phyloP scores from a whole-genome alignment of 2,797 vertebrate genomes.

The Danio tinwini region DNA sequence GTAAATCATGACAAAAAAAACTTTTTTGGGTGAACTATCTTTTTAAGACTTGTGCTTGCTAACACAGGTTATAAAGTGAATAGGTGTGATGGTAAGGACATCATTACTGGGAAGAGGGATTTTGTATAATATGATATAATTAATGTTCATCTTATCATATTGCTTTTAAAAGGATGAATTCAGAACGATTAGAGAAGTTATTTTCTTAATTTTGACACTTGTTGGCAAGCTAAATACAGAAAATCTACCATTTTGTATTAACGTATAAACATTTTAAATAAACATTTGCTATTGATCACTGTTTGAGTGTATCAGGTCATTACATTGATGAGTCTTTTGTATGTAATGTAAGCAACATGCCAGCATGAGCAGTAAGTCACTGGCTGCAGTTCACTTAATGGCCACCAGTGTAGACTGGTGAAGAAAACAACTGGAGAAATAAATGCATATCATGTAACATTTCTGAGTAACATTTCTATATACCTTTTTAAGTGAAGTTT shows the following conservation, averaged over 20 bases:
- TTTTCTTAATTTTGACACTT: background rate
- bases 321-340: too few relatives aligned
- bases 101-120: background rate
- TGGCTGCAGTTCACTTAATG: too few relatives aligned
- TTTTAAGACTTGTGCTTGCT: background rate
- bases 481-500: too few relatives aligned
- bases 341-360: too few relatives aligned
- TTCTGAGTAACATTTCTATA: background rate
- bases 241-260: background rate
- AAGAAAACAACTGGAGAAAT: too few relatives aligned
- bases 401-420: too few relatives aligned
- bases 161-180: background rate
- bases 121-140: background rate
- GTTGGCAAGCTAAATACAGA: background rate
- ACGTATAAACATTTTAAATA: background rate
- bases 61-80: background rate
- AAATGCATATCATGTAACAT: background rate
- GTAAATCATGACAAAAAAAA: too few relatives aligned
- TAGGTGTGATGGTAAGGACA: background rate
- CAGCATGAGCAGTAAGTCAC: too few relatives aligned
- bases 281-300: too few relatives aligned
- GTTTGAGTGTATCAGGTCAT: too few relatives aligned
- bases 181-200: background rate
- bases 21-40: too few relatives aligned
- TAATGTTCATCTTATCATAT: too few relatives aligned